Evolutionary conservation across 2,113 vertebrate genomes (phyloP).

Genomic region (Hylia prasina): DNA sequence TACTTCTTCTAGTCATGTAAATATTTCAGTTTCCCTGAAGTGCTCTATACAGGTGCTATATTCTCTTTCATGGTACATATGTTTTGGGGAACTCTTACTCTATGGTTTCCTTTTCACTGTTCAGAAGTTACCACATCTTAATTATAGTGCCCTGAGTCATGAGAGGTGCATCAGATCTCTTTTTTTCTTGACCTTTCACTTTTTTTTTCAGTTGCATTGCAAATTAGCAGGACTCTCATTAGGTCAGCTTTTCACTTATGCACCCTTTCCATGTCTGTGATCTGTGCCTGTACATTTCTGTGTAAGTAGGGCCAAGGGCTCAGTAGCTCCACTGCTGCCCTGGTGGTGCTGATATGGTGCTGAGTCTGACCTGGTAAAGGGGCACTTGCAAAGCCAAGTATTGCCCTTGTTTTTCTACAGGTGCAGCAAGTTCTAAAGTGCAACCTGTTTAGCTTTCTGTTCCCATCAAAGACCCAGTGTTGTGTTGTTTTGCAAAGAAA

Average conservation of each 20-base stretch:
- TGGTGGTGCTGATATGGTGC: accelerated
- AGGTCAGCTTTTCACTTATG: neutral
- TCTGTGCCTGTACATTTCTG: neutral
- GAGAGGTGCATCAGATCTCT: neutral
- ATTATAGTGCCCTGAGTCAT: neutral
- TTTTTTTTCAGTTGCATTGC: neutral
- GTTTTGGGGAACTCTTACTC: neutral
- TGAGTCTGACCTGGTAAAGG: accelerated
- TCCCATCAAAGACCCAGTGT: neutral
- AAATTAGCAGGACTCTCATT: neutral
- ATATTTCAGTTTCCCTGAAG: neutral
- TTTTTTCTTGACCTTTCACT: neutral
- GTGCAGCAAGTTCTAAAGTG: neutral
- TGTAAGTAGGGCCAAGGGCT: neutral
- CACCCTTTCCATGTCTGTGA: accelerated
- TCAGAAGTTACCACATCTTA: neutral
- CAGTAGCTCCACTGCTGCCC: neutral
- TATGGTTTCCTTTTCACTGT: neutral
- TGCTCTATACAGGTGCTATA: neutral
- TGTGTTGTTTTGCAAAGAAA: neutral
- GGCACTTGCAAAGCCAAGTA: neutral
- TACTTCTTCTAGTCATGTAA: neutral
- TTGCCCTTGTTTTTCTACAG: neutral
- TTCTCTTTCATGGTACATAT: neutral
- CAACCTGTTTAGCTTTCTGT: neutral